Base-by-base conservation (phyloP, 2,113 vertebrate species). In the Amblyopsis rosae region DNA sequence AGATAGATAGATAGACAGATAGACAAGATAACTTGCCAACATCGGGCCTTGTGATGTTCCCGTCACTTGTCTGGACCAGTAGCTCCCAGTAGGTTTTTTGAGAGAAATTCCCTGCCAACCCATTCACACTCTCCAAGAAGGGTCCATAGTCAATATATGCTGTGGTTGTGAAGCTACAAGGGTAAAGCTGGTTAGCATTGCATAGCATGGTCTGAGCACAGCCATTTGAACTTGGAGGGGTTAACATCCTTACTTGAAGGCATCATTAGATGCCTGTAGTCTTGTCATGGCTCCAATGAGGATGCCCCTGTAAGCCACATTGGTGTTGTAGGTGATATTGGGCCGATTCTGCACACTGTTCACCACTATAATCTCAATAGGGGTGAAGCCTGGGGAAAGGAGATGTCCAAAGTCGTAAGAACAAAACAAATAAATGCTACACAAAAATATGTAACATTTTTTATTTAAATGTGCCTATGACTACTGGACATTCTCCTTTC, bases 241-340 rank as follows among this genome's bases (percentile, higher is more conserved):
- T 5, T 6, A 8, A 41, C 35, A 12, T 13, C 65, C 78, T 78
- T 74, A 87, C 85, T 17, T 82, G 9, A 87, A 88, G 19, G 46
- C 17, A 19, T 2, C 0, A 12, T 70, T 49, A 6, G 80, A 46
- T 4, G 4, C 3, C 19, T 12, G 66, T 58, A 87, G 77, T 60
- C 46, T 67, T 2, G 8, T 82, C 84, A 90, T n/a, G 5, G 64
- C 87, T 0, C 86, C 86, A 46, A 88, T 61, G 1, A 88, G 77
- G 59, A 85, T 82, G 9, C 87, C 84, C 57, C 75, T 67, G 45
- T 19, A 0, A 4, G 4, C 69, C 46, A 69, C 56, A 6, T 45
- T 1, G 15, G 74, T 69, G 49, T 11, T 70, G 79, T 54, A 84
- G 64, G 6, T 79, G 60, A 59, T 0, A 1, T 41, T 67, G 9